Conservation (phyloP, 1,140 invertebrate species). For the Scaptomyza montana region DNA sequence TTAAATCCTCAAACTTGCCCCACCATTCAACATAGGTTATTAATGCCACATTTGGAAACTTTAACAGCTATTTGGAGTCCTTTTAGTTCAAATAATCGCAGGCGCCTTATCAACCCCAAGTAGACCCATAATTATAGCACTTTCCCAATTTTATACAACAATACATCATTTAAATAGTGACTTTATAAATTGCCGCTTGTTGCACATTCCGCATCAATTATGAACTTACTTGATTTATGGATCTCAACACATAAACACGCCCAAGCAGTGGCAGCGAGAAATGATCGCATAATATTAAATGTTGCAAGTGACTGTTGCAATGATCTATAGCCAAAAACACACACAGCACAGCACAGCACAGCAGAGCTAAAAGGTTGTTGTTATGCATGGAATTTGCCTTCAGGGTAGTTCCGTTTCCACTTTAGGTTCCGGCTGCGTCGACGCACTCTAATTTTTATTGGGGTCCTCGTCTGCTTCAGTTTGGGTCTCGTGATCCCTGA, state of each 20-base stretch:
- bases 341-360: too few relatives aligned
- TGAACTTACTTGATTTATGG: slow-evolving; percentile 61
- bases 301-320: slow-evolving; percentile 24
- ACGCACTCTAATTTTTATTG: slow-evolving; percentile 79
- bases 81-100: not conserved
- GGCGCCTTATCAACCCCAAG: slow-evolving; percentile 5
- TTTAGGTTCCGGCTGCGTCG: slow-evolving; percentile 46
- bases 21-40: not conserved
- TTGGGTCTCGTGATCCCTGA: slow-evolving; percentile 10
- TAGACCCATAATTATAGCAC: slow-evolving; percentile 22
- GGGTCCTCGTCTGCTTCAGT: not conserved
- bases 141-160: slow-evolving; percentile 15
- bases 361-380: slow-evolving; percentile 51
- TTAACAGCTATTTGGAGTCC: not conserved
- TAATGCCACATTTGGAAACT: not conserved
- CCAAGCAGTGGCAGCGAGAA: not conserved
- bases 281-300: slow-evolving; percentile 1
- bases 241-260: slow-evolving; percentile 44
- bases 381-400: not conserved
- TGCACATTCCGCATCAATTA: slow-evolving; percentile 52
- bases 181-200: slow-evolving; percentile 2
- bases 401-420: slow-evolving; percentile 48
- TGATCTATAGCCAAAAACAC: slow-evolving; percentile 60
- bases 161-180: slow-evolving; percentile 55
- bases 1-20: too few relatives aligned